phyloP scores from a whole-genome alignment of 2,113 vertebrate genomes.

The Colius striatus region DNA sequence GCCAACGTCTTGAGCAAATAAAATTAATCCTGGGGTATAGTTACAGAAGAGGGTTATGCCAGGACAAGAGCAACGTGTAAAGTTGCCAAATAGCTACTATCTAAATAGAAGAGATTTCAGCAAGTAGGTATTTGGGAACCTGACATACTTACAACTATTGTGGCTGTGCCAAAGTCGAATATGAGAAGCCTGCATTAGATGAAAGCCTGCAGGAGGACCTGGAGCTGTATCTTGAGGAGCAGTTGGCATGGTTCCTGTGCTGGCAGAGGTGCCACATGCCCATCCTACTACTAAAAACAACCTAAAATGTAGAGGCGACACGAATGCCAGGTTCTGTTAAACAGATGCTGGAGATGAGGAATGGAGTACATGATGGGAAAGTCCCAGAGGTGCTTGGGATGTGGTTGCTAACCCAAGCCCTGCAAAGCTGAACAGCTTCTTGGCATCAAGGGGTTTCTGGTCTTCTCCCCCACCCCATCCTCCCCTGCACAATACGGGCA shows the following conservation, averaged over 20 bases:
- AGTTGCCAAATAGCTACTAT: slow-evolving; percentile 28
- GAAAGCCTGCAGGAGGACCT: background rate
- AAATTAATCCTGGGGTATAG: slow-evolving; percentile 22
- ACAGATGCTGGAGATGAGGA: slow-evolving; percentile 3
- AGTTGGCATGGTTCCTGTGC: background rate
- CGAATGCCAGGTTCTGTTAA: slow-evolving; percentile 1
- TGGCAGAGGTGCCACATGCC: background rate
- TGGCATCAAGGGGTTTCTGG: background rate
- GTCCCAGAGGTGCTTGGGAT: background rate
- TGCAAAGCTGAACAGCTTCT: background rate
- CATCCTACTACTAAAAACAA: rapidly evolving
- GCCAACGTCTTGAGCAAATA: slow-evolving; percentile 44
- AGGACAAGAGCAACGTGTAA: slow-evolving; percentile 11
- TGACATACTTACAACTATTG: background rate
- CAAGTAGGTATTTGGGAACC: slow-evolving; percentile 3
- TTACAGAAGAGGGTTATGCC: slow-evolving; percentile 21
- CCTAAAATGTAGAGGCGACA: background rate
- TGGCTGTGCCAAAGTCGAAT: background rate
- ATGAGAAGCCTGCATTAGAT: background rate
- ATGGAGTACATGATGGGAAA: rapidly evolving
- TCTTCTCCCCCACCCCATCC: background rate
- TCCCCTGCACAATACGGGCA: rapidly evolving
- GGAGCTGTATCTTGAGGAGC: slow-evolving; percentile 8
- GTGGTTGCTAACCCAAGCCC: background rate
- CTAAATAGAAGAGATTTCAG: slow-evolving; percentile 38